Evolutionary conservation across 2,888 invertebrate species (phyloP).

Genomic region (Trichopoda pennipes): DNA sequence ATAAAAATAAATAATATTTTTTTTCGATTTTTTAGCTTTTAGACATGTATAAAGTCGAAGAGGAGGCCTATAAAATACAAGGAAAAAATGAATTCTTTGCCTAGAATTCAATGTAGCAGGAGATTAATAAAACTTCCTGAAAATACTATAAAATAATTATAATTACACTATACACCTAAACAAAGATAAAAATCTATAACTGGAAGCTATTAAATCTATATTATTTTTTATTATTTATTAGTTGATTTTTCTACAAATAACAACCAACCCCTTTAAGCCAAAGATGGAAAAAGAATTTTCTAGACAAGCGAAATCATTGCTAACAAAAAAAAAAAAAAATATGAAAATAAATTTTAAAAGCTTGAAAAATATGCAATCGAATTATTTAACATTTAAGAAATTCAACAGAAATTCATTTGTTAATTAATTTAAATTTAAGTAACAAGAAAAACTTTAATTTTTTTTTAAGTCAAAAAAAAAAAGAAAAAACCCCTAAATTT

Average conservation of each 20-base stretch:
- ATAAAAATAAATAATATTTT: background rate
- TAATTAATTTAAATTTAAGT: slow-evolving; percentile 62
- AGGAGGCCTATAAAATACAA: slow-evolving; percentile 93
- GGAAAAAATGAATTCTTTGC: slow-evolving; percentile 95
- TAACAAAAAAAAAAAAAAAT: background rate
- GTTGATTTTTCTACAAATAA: slow-evolving; percentile 52
- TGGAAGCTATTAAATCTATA: slow-evolving; percentile 48
- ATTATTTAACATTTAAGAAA: slow-evolving; percentile 69
- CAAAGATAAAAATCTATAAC: slow-evolving; percentile 28
- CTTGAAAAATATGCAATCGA: slow-evolving; percentile 71
- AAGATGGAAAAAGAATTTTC: slow-evolving; percentile 55
- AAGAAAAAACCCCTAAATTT: slow-evolving; percentile 51
- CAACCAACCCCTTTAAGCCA: slow-evolving; percentile 49
- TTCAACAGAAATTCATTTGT: slow-evolving; percentile 52
- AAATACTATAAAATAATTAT: slow-evolving; percentile 59
- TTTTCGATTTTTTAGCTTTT: slow-evolving; percentile 85
- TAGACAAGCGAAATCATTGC: slow-evolving; percentile 17
- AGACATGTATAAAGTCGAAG: slow-evolving; percentile 96
- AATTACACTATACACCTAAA: slow-evolving; percentile 52
- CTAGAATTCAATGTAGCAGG: slow-evolving; percentile 80
- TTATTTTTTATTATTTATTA: slow-evolving; percentile 13
- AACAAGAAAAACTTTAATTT: slow-evolving; percentile 32
- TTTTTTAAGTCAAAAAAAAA: slow-evolving; percentile 53
- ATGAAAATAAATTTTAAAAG: slow-evolving; percentile 18
- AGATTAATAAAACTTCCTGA: slow-evolving; percentile 50